phyloP scores from a whole-genome alignment of 2,888 invertebrate species.

The Ommatoiulus sabulosus region DNA sequence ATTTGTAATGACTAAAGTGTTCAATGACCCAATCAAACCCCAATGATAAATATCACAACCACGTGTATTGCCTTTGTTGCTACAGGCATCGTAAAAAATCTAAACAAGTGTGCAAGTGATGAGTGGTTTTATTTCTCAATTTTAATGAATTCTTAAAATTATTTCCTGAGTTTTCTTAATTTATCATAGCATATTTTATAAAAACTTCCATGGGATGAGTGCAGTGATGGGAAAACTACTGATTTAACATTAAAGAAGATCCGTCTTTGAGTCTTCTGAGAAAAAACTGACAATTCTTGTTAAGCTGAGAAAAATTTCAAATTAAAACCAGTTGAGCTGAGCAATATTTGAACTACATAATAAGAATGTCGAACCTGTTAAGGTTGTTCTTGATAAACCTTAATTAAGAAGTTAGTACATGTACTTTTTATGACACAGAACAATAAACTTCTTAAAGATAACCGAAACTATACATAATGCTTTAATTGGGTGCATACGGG shows the following conservation, averaged over 20 bases:
- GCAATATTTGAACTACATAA: background rate
- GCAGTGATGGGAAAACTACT: no score
- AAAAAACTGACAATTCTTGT: background rate
- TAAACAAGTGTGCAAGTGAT: background rate
- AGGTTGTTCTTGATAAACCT: background rate
- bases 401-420: background rate
- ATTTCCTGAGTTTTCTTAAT: background rate
- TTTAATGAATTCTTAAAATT: background rate
- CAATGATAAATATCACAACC: background rate
- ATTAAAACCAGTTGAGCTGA: background rate
- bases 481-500: background rate
- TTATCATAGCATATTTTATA: background rate
- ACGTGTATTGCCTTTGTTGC: background rate
- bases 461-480: background rate
- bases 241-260: no score
- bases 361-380: background rate
- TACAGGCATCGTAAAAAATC: background rate
- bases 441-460: background rate
- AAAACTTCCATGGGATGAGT: background rate
- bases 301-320: background rate
- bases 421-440: background rate
- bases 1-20: constrained; percentile 14
- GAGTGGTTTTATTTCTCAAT: background rate
- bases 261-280: background rate
- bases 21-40: background rate